A percentile compares a stretch with the other conserved stretches of the same genome.
These are phyloP conservation scores for Cirrhinus molitorella DNA, from an alignment of 2,797 vertebrate species.

Conservation along the genomic window DNA sequence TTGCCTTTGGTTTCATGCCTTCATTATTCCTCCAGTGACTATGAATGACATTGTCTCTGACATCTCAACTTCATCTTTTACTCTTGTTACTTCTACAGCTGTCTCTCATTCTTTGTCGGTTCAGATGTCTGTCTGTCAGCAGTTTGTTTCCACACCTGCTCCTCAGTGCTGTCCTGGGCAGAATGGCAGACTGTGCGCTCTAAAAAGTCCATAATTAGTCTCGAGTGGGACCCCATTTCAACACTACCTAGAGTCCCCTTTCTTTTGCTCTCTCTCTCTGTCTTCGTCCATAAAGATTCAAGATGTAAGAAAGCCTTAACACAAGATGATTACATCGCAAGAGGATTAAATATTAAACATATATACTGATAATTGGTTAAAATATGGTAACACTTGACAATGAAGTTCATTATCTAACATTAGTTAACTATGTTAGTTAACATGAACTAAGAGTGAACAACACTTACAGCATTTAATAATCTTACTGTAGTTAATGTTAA, in stretches of 20 bases:
- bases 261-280: not conserved
- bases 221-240: slow-evolving; percentile 49
- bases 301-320: slow-evolving; percentile 1
- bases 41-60: slow-evolving; percentile 15
- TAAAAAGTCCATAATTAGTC: slow-evolving; percentile 58
- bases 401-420: too few species aligned
- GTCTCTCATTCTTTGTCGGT: slow-evolving; percentile 32
- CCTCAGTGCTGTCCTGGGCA: slow-evolving; percentile 48
- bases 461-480: too few species aligned
- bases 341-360: not conserved
- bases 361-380: not conserved
- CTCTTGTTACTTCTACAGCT: slow-evolving; percentile 20
- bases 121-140: slow-evolving; percentile 48
- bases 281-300: not conserved
- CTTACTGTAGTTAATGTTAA: too few species aligned
- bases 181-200: slow-evolving; percentile 51
- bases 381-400: too few species aligned
- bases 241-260: not conserved
- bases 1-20: not conserved
- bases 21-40: not conserved
- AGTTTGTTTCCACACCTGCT: slow-evolving; percentile 53
- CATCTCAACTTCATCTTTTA: slow-evolving; percentile 33
- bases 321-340: not conserved
- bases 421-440: too few species aligned
- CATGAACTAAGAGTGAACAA: too few species aligned